Percentiles rank a stretch among this genome's conserved stretches.
These are phyloP conservation scores for Dione juno DNA, from an alignment of 2,888 invertebrate species.

Conservation along the genomic window DNA sequence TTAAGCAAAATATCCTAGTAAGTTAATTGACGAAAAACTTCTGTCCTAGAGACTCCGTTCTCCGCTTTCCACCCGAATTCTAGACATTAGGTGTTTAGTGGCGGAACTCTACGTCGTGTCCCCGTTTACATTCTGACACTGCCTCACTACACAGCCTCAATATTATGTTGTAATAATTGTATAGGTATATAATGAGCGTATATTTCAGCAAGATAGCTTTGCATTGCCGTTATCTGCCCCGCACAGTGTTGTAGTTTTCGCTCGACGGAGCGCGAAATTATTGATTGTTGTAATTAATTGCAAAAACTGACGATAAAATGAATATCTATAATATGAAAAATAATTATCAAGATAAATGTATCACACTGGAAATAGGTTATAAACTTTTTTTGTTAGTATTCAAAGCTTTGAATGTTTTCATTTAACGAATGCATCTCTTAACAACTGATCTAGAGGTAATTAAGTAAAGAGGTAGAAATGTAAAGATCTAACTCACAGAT, in stretches of 20 bases:
- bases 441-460: too few species aligned
- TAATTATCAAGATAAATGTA: conserved; percentile 37
- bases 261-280: conserved; percentile 73
- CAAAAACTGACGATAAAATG: conserved; percentile 68
- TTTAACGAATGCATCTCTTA: too few species aligned
- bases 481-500: too few species aligned
- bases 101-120: neutral
- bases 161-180: conserved; percentile 26
- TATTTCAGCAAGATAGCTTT: conserved; percentile 52
- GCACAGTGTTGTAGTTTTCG: conserved; percentile 67
- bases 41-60: neutral
- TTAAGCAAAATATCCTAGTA: too few species aligned
- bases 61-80: neutral
- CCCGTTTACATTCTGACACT: too few species aligned
- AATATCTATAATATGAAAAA: conserved; percentile 58
- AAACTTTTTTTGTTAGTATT: neutral
- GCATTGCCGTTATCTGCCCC: conserved; percentile 59
- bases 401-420: neutral
- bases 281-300: conserved; percentile 79
- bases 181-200: conserved; percentile 41
- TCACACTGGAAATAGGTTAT: neutral
- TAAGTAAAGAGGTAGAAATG: too few species aligned
- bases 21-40: too few species aligned
- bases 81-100: neutral
- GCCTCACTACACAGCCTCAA: too few species aligned